These are phyloP conservation scores for Clytia hemisphaerica DNA, from an alignment of 30 jellyfish, hydroid and myxozoan genomes.

Conservation along the genomic window DNA sequence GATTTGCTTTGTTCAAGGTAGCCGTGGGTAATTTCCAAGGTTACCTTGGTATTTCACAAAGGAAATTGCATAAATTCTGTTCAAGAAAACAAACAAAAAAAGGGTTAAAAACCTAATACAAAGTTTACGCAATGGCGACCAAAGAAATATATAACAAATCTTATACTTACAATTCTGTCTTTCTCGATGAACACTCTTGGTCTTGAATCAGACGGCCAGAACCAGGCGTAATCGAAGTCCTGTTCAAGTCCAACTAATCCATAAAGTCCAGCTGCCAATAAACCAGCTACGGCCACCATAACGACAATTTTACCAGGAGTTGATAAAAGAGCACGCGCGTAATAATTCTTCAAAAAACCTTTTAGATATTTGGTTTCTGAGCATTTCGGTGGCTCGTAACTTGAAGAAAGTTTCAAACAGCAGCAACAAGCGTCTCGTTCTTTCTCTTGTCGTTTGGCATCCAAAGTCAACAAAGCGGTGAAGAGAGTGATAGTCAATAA, in stretches of 20 bases:
- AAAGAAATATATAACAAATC: no score
- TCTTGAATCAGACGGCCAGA: slow-evolving; percentile 61
- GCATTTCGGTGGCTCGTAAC: slow-evolving; percentile 53
- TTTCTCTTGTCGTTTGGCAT: slow-evolving; percentile 41
- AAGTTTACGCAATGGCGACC: no score
- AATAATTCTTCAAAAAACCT: slow-evolving; percentile 38
- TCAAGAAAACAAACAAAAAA: no score
- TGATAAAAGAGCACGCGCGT: slow-evolving; percentile 32
- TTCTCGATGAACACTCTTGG: slow-evolving; percentile 29
- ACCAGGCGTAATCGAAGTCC: slow-evolving; percentile 61
- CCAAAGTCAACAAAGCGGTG: slow-evolving; percentile 58
- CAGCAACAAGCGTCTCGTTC: slow-evolving; percentile 76
- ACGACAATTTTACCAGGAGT: slow-evolving; percentile 67
- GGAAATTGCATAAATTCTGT: no score
- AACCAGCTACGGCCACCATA: slow-evolving; percentile 56
- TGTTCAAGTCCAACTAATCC: slow-evolving; percentile 55
- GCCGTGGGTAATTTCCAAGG: no score
- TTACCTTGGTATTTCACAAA: no score
- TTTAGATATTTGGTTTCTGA: slow-evolving; percentile 39
- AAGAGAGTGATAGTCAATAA: slow-evolving; percentile 61
- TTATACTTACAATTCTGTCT: neutral
- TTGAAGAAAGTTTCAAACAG: slow-evolving; percentile 29
- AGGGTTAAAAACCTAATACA: no score
- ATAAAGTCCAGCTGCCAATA: slow-evolving; percentile 51
- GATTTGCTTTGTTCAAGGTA: no score